Evolutionary conservation across 1,140 invertebrate species (phyloP), one percentile per base, ranked within the genome.

Genomic region (Aleiodes sp.): DNA sequence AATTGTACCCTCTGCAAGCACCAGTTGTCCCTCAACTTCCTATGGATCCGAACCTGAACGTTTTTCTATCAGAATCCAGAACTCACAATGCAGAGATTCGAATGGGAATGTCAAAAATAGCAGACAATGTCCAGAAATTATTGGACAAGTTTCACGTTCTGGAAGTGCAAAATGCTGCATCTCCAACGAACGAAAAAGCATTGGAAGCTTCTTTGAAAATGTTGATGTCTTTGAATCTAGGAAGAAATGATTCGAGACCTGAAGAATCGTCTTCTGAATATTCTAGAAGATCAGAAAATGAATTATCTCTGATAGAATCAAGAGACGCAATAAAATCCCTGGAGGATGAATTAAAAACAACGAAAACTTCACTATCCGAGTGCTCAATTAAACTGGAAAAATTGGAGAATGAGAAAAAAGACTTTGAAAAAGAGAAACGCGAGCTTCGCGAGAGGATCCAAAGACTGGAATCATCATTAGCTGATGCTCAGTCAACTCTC

Each of bases 71-170:
- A 4, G 86, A 87, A 77, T 79, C 78, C 24, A 75, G 86, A 72
- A 86, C 82, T 19, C 81, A 84, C 26, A 85, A 85, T 68, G 67
- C 84, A 9, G 86, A 87, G 74, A 78, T 87, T 21, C 74, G 86
- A 73, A 87, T 87, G 81, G 83, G 82, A 31, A 80, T 87, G 70
- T 77, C 81, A 1, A 85, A 83, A 68, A 77, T 87, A 65, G 74
- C 80, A 10, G 86, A 87, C 57, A 86, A 86, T 75, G 77, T 87
- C n/a, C 84, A 87, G 69, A 82, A 83, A 70, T 68, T 87, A 33
- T 70, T 86, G 8, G 81, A 81, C 43, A 87, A 86, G 78, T 82
- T 84, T 67, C 82, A 84, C 71, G 66, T 60, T 60, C 70, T 84
- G 62, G 81, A 83, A 70, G 43, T 84, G 29, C 78, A 83, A 80